These are phyloP conservation scores for Macaria notata DNA, from an alignment of 2,888 invertebrate genomes.

Conservation along the genomic window DNA sequence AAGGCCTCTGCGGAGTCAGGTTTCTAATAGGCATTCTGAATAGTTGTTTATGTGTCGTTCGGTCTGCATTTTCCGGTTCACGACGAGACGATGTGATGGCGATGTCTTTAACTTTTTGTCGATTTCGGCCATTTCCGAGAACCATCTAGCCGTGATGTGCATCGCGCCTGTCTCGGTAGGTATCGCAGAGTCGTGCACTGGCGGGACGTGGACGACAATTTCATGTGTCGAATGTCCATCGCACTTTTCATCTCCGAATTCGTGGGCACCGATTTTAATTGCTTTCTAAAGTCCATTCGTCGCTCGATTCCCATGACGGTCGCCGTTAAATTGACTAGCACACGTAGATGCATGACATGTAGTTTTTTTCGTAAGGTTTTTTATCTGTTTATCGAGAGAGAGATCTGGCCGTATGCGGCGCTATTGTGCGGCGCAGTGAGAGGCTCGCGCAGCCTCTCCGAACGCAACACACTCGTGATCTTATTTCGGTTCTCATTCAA, in stretches of 20 bases:
- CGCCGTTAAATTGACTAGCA: conserved; percentile 79
- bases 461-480: conserved; percentile 65
- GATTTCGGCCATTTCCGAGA: conserved; percentile 50
- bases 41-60: conserved; percentile 29
- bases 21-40: conserved; percentile 16
- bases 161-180: conserved; percentile 32
- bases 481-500: conserved; percentile 73
- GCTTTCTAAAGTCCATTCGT: conserved; percentile 78
- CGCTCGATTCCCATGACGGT: conserved; percentile 79
- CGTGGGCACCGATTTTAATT: conserved; percentile 75
- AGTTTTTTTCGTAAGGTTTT: conserved; percentile 71
- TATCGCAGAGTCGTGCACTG: conserved; percentile 44
- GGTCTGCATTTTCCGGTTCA: conserved; percentile 39
- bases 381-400: conserved; percentile 73
- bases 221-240: conserved; percentile 56
- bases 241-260: conserved; percentile 62
- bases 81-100: conserved; percentile 36
- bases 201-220: conserved; percentile 55
- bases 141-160: conserved; percentile 38
- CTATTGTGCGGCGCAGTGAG: conserved; percentile 71
- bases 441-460: conserved; percentile 52
- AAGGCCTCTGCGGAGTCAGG: conserved; percentile 1
- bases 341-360: conserved; percentile 82
- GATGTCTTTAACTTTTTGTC: conserved; percentile 49
- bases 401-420: conserved; percentile 69